Evolutionary conservation across 2,797 vertebrate species (phyloP), one percentile per base, ranked within the genome.

Genomic region (Chelonia mydas): DNA sequence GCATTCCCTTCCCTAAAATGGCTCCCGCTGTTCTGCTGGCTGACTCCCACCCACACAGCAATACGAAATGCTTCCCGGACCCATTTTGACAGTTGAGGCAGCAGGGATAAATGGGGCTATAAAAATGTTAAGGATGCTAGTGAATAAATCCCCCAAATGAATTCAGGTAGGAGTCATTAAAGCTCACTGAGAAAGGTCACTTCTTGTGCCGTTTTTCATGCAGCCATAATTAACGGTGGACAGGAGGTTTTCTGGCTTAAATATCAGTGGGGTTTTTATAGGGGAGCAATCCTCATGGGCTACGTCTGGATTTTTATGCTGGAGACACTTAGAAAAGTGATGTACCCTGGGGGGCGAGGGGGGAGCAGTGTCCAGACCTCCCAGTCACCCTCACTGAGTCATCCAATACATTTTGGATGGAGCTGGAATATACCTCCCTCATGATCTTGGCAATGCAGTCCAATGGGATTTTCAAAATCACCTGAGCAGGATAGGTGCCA

Each of bases 251-350:
- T 53, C 0, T 61, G 79, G 65, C 23, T 92, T 6, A 47, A 84
- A 83, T 65, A 41, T 1, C 91, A 31, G 54, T 7, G 53, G 65
- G 59, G 19, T 90, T 91, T 45, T 0, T 1, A 47, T 6, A 5
- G 2, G 87, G 77, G 61, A 77, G 31, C 2, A 3, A 87, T 47
- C 1, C 2, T 0, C 0, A 57, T 0, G 1, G 3, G 41, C 74
- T 49, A 16, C 6, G 1, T 8, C 45, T 28, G 47, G 45, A 41
- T 74, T 77, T 77, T 77, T 49, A 31, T 17, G 68, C 74, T 31
- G 45, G 6, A 49, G 74, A 31, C 45, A 49, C 25, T 28, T 77
- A 77, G 74, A 28, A 49, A 77, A 77, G 27, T 31, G 25, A 77
- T 17, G 45, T 77, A 72, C 37, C 21, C n/a, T 33, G 7, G 2